Evolutionary conservation across 2,113 vertebrate genomes (phyloP).

Genomic region (Dascyllus trimaculatus): DNA sequence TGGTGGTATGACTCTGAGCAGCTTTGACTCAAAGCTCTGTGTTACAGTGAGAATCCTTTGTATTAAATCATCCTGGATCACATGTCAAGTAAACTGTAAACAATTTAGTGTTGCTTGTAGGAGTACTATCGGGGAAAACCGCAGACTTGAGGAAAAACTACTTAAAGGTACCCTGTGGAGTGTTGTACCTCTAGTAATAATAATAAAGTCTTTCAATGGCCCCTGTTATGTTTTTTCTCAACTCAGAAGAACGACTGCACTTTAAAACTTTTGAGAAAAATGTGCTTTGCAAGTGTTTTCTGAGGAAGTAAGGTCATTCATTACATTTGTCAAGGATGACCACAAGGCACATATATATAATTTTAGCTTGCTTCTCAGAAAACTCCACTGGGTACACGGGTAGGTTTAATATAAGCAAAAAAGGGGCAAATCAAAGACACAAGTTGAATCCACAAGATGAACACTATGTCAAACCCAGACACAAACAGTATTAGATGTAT

Average conservation of each 20-base stretch:
- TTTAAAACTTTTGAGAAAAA: neutral
- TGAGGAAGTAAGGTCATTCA: neutral
- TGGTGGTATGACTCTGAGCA: slow-evolving; percentile 4
- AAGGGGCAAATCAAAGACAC: neutral
- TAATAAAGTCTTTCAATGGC: neutral
- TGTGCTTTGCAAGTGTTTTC: neutral
- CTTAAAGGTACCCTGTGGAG: neutral
- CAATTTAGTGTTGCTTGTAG: neutral
- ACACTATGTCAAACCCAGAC: slow-evolving; percentile 7
- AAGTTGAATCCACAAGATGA: neutral
- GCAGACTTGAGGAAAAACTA: neutral
- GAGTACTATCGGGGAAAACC: neutral
- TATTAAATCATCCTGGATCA: neutral
- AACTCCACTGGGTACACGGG: neutral
- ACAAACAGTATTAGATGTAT: neutral
- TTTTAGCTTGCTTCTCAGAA: neutral
- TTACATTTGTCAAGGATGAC: neutral
- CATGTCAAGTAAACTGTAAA: slow-evolving; percentile 14
- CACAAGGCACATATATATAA: neutral
- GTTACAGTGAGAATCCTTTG: slow-evolving; percentile 4
- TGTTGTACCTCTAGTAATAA: neutral
- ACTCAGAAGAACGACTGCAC: no score
- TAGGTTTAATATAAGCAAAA: neutral
- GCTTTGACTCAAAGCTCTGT: slow-evolving; percentile 6
- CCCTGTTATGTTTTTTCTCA: no score